Percentiles rank a stretch among this genome's conserved stretches.
Evolutionary conservation across 2,888 invertebrate genomes (phyloP).

Genomic region (Drosophila pullipes): DNA sequence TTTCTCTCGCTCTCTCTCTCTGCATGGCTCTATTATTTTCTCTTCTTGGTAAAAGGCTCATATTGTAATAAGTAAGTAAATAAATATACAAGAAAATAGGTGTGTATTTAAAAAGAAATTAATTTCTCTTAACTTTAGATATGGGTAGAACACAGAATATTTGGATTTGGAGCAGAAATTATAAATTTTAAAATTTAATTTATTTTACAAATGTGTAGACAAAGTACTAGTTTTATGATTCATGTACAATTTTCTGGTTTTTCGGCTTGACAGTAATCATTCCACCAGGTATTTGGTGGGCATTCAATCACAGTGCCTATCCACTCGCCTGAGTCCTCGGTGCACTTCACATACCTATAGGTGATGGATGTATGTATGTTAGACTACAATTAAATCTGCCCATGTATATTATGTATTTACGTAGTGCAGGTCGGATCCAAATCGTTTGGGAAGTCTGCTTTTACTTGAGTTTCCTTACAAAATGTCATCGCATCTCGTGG

Average conservation of each 20-base stretch:
- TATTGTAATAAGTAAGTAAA: too few species aligned
- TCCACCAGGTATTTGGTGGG: background rate
- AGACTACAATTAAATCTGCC: background rate
- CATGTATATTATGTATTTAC: constrained; percentile 11
- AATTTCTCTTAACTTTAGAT: background rate
- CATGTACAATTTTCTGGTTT: constrained; percentile 20
- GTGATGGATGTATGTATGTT: background rate
- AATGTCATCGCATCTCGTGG: constrained; percentile 20
- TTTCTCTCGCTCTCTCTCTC: too few species aligned
- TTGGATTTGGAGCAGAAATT: background rate
- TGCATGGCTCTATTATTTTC: background rate
- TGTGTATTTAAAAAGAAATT: background rate
- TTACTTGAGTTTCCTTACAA: constrained; percentile 12
- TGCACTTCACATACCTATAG: constrained; percentile 7
- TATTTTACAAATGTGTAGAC: background rate
- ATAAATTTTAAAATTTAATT: background rate
- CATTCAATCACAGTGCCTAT: accelerated
- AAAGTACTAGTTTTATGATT: background rate
- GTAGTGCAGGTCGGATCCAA: constrained; percentile 22
- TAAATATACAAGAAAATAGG: too few species aligned
- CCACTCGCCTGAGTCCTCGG: background rate
- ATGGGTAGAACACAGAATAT: background rate
- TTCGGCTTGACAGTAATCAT: constrained; percentile 1
- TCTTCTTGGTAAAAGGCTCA: too few species aligned
- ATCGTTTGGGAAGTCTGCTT: constrained; percentile 2